Base-by-base conservation (phyloP, 1,140 invertebrate species). In the Pseudoatta argentina region DNA sequence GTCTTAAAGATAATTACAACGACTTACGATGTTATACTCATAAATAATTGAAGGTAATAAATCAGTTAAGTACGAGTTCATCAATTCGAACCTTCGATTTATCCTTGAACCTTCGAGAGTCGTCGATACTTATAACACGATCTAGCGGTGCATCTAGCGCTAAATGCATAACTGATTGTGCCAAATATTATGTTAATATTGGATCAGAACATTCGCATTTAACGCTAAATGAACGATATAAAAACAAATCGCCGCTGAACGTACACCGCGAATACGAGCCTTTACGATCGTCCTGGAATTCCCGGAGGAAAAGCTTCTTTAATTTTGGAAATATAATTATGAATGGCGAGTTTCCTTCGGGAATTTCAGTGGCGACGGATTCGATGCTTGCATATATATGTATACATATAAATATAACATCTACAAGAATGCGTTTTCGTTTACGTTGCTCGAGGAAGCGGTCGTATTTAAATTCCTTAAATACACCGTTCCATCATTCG, bases 391-490 rank as follows among this genome's bases (percentile, higher is more conserved):
- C 53, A 48, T 82, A 34, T 57, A 61, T 86, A 89, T 48, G n/a
- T 77, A 59, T 81, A 64, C 82, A 39, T 91, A 91, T 92, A 92
- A 88, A 90, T 90, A 92, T 89, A 92, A 88, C 86, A 91, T 89
- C 69, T 90, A 83, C 87, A 81, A 86, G 59, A 63, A 39, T 89
- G 69, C 75, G 30, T 86, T 89, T 66, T 77, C 73, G 39, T 73
- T 75, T 8, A 83, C 34, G n/a, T 61, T 21, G 27, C 7, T 51
- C 39, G 39, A n/a, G 89, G 75, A 92, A 89, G 71, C 86, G 86
- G 87, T 79, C 18, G 85, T 91, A 93, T 93, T 93, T 92, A 92
- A 91, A 90, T 89, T 21, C 24, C 89, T 91, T 88, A 93, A 93
- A 93, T 88, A 91, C 87, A 89, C 88, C 86, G 87, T 92, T 93